Evolutionary conservation across 53 echinoderm and acorn worm species (phyloP).

Genomic region (Actinopyga echinites): DNA sequence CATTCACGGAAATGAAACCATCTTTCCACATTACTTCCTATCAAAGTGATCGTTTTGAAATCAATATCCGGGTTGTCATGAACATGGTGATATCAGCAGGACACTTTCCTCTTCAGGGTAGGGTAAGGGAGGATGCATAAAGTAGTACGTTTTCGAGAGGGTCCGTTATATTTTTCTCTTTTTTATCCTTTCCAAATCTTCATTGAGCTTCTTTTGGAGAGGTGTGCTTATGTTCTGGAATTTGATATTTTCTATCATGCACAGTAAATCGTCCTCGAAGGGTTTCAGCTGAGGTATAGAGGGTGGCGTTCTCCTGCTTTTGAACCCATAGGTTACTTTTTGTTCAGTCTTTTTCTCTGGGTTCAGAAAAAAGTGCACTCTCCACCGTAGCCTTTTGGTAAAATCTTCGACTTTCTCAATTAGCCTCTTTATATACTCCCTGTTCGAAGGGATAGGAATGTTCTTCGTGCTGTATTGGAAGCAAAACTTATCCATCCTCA

Average conservation of each 20-base stretch:
- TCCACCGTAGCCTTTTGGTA: conserved; percentile 32
- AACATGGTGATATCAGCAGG: too few relatives aligned
- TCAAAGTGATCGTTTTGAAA: too few relatives aligned
- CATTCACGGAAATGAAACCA: too few relatives aligned
- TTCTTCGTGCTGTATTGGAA: not conserved
- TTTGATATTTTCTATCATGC: not conserved
- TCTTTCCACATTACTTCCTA: too few relatives aligned
- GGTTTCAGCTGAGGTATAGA: conserved; percentile 2
- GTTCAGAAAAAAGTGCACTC: conserved; percentile 45
- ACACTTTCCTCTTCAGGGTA: too few relatives aligned
- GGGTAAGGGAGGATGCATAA: too few relatives aligned
- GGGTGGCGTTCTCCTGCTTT: conserved; percentile 26
- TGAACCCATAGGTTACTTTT: conserved; percentile 51
- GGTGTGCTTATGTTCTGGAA: too few relatives aligned
- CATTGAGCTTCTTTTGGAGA: conserved; percentile 20
- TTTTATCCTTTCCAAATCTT: conserved; percentile 26
- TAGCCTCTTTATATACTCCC: too few relatives aligned
- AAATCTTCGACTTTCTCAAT: conserved; percentile 3
- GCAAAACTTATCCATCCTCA: not conserved
- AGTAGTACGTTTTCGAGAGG: too few relatives aligned
- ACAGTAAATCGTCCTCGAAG: conserved; percentile 28
- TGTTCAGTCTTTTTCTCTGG: not conserved
- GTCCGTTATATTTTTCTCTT: too few relatives aligned
- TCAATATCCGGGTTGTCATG: too few relatives aligned
- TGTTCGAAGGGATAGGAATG: not conserved